Evolutionary conservation across 2,888 invertebrate genomes (phyloP).

Genomic region (Stenoptilia bipunctidactyla): DNA sequence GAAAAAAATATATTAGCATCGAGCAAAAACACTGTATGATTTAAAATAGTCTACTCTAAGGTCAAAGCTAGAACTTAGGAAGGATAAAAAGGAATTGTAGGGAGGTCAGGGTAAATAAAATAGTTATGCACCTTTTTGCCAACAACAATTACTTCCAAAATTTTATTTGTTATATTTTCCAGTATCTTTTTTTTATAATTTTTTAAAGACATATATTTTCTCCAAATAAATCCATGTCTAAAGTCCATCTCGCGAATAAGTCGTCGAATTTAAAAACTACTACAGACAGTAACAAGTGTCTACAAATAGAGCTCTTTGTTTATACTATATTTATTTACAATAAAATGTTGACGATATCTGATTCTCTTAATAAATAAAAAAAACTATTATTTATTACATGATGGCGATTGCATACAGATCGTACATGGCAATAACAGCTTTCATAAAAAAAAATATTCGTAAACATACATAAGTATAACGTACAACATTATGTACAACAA

Average conservation of each 20-base stretch:
- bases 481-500: constrained; percentile 25
- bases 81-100: constrained; percentile 17
- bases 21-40: no score
- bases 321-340: no score
- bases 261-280: background rate
- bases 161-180: constrained; percentile 18
- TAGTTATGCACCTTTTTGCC: constrained; percentile 52
- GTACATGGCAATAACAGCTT: constrained; percentile 8
- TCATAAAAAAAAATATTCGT: constrained; percentile 5
- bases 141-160: constrained; percentile 34
- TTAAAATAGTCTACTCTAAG: no score
- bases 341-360: no score
- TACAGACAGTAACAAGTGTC: no score
- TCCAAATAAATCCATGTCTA: no score
- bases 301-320: no score
- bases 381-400: no score
- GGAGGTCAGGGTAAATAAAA: constrained; percentile 34
- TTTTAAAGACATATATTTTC: constrained; percentile 7
- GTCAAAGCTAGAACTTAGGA: constrained; percentile 30
- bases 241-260: no score
- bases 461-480: constrained; percentile 25
- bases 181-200: constrained; percentile 34
- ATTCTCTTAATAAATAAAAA: no score
- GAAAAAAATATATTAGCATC: no score
- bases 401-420: no score